Evolutionary conservation across 1,140 invertebrate species (phyloP), one percentile per base, ranked within the genome.

Genomic region (Pseudomyrmex dendroicus): DNA sequence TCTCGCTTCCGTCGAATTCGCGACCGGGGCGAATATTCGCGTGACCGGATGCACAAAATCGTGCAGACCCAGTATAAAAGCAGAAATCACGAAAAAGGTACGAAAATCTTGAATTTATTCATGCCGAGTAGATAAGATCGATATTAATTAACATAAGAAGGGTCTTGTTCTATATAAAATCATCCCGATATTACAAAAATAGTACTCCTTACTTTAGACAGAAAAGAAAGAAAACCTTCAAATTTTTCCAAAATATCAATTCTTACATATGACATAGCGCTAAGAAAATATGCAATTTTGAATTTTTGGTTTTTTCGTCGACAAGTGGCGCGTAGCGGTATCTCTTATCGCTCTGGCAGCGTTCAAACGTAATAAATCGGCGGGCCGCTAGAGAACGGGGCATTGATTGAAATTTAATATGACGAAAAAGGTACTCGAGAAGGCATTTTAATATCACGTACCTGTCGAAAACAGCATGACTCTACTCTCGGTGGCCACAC

Each of bases 321-420:
- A 77, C n/a, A 59, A 83, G 78, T 57, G 67, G 48, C 50, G 48
- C 64, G 56, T 76, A 83, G 66, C 70, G 48, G 56, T 74, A 57
- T 86, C 76, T 61, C 63, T 48, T 62, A 17, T 22, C 13, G 46
- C 20, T 7, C 35, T 48, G 22, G 73, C 67, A 68, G 50, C 48
- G 73, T 72, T 87, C 86, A 68, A 83, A 82, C 84, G 76, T 87
- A 85, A 88, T 87, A 87, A 87, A 88, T 88, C 73, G 76, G 77
- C 80, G 77, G 57, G 59, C 56, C 62, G 82, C 48, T 83, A 50
- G 83, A 50, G 83, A 88, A 73, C 84, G 73, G 80, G 80, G 84
- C 87, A 78, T 88, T 88, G 87, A 89, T 88, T 87, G 87, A 84
- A 89, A 86, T 89, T 88, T 88, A 87, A 88, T 87, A 68, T 68